A percentile compares a stretch with the other conserved stretches of the same genome.
These are phyloP conservation scores for Leptopilina boulardi DNA, from an alignment of 1,140 invertebrate genomes.

Conservation along the genomic window DNA sequence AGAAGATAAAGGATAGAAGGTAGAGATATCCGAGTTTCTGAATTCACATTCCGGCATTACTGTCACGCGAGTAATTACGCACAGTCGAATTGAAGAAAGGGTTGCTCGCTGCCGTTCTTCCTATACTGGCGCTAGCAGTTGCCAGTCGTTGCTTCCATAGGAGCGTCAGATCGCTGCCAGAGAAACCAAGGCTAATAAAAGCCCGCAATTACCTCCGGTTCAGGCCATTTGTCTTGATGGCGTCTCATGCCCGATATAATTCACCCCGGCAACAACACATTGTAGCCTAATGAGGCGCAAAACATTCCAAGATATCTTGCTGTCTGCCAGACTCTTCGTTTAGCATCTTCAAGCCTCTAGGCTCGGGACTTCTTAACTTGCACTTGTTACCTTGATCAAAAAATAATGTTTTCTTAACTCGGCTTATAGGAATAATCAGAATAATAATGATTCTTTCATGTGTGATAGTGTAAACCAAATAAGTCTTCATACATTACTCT, in stretches of 20 bases:
- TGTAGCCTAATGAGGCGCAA: constrained; percentile 76
- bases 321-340: constrained; percentile 60
- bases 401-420: no score
- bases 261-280: constrained; percentile 76
- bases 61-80: constrained; percentile 75
- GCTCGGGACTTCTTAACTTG: background rate
- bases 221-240: constrained; percentile 75
- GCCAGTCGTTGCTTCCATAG: constrained; percentile 45
- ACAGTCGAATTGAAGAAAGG: constrained; percentile 61
- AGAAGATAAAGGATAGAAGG: constrained; percentile 48
- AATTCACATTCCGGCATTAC: constrained; percentile 72
- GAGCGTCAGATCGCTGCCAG: constrained; percentile 60
- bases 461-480: no score
- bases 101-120: constrained; percentile 45
- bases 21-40: constrained; percentile 51
- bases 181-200: constrained; percentile 75
- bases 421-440: no score
- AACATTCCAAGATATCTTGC: constrained; percentile 73
- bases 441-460: no score
- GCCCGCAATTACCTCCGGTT: constrained; percentile 76
- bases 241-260: constrained; percentile 76
- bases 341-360: background rate
- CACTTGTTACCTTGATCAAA: no score
- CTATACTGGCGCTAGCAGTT: constrained; percentile 46
- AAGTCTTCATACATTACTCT: no score